Evolutionary conservation across 2,113 vertebrate genomes (phyloP).

Genomic region (Heloderma charlesbogerti): DNA sequence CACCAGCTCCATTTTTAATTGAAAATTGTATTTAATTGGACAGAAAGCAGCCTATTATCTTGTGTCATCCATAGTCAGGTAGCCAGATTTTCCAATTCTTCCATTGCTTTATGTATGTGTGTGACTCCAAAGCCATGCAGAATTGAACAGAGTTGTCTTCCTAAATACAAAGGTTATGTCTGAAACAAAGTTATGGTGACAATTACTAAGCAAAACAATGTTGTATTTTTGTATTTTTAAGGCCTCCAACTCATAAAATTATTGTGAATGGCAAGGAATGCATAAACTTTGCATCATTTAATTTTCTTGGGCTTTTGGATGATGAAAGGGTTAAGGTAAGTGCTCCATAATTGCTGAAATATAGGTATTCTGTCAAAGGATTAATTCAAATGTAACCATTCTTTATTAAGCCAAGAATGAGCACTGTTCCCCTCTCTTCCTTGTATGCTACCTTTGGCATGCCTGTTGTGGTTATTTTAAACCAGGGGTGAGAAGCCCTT

Average conservation of each 20-base stretch:
- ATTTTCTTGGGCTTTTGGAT: constrained; percentile 94
- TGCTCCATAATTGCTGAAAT: constrained; percentile 17
- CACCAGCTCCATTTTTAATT: too few relatives aligned
- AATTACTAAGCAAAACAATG: constrained; percentile 5
- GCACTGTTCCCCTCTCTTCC: not conserved
- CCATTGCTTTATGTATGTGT: not conserved
- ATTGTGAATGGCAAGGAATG: constrained; percentile 93
- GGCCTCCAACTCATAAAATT: constrained; percentile 91
- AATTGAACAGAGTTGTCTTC: not conserved
- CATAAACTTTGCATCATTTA: constrained; percentile 95
- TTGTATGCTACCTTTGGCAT: not conserved
- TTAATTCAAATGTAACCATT: not conserved
- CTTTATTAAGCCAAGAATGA: not conserved
- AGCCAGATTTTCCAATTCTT: not conserved
- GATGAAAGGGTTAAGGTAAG: constrained; percentile 93
- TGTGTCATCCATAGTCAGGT: not conserved
- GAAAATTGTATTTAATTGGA: too few relatives aligned
- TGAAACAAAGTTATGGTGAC: constrained; percentile 9
- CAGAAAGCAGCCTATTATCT: too few relatives aligned
- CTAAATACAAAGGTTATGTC: not conserved
- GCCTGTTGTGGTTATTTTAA: not conserved
- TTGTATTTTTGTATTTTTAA: constrained; percentile 69
- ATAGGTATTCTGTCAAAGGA: not conserved
- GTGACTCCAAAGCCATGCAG: not conserved
- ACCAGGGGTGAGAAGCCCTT: too few relatives aligned